Conservation (phyloP, 2,888 invertebrate species). For the Stenchaetothrips biformis region DNA sequence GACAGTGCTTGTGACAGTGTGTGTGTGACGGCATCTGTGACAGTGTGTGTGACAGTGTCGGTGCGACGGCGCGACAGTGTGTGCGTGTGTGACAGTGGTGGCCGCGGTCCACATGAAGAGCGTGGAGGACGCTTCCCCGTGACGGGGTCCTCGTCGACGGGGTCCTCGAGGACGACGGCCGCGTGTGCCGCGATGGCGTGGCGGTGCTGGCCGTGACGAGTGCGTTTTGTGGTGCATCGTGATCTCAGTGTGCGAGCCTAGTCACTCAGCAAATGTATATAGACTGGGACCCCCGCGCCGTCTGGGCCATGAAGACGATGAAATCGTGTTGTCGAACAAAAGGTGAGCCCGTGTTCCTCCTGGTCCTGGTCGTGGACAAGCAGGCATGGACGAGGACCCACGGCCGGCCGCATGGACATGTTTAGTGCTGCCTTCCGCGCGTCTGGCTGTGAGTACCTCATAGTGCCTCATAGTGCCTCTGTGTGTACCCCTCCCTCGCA, state of each 20-base stretch:
- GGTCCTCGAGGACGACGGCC: background rate
- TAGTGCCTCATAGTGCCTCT: too few relatives aligned
- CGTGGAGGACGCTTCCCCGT: background rate
- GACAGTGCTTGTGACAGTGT: background rate
- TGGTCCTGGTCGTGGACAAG: too few relatives aligned
- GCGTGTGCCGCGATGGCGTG: background rate
- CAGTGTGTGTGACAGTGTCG: background rate
- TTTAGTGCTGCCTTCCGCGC: background rate
- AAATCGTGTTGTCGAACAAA: constrained; percentile 21
- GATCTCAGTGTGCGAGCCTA: background rate
- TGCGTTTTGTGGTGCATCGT: background rate
- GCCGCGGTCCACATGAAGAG: background rate
- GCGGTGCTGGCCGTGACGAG: background rate
- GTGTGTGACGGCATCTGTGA: background rate
- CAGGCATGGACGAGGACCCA: background rate
- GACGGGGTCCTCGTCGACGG: background rate
- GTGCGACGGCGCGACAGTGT: background rate
- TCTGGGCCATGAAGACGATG: constrained; percentile 16
- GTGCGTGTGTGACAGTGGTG: background rate
- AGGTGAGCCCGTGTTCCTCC: background rate
- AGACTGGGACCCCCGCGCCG: constrained; percentile 21
- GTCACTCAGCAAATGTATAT: constrained; percentile 5
- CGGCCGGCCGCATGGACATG: background rate
- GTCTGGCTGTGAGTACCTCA: too few relatives aligned
- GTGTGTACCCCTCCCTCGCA: background rate